These are phyloP conservation scores for Virgularia gustaviana DNA, from an alignment of 92 coral and sea anemone genomes.

Conservation along the genomic window DNA sequence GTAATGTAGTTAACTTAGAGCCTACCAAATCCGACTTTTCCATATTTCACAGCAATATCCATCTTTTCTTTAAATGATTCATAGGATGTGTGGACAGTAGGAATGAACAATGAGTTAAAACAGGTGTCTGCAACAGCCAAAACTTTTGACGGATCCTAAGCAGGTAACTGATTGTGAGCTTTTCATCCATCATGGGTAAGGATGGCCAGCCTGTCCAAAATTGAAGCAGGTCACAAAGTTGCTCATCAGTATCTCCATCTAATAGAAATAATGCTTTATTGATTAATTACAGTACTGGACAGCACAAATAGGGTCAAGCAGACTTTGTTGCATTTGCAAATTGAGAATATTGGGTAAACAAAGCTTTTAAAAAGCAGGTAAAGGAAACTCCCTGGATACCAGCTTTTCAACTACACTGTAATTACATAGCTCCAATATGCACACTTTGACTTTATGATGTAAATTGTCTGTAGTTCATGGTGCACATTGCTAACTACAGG, in stretches of 20 bases:
- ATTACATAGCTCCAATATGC: too few relatives aligned
- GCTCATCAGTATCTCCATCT: constrained; percentile 13
- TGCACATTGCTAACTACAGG: too few relatives aligned
- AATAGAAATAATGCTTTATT: too few relatives aligned
- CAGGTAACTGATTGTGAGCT: constrained; percentile 25
- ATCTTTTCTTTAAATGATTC: constrained; percentile 14
- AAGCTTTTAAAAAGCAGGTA: too few relatives aligned
- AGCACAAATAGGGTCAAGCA: too few relatives aligned
- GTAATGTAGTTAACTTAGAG: background rate
- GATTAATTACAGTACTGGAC: too few relatives aligned
- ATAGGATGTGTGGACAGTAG: constrained; percentile 17
- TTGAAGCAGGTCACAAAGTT: constrained; percentile 9
- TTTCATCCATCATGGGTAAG: constrained; percentile 23
- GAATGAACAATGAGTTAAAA: constrained; percentile 7
- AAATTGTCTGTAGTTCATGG: too few relatives aligned
- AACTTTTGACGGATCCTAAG: constrained; percentile 15
- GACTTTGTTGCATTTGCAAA: too few relatives aligned
- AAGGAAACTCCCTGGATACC: too few relatives aligned
- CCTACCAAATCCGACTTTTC: constrained; percentile 35
- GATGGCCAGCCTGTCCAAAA: constrained; percentile 37
- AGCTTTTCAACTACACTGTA: too few relatives aligned
- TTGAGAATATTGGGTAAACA: too few relatives aligned
- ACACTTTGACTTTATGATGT: too few relatives aligned
- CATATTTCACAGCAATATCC: constrained; percentile 19
- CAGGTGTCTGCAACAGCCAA: constrained; percentile 42